These are phyloP conservation scores for Hyperoplus immaculatus DNA, from an alignment of 2,797 vertebrate species.

Conservation along the genomic window DNA sequence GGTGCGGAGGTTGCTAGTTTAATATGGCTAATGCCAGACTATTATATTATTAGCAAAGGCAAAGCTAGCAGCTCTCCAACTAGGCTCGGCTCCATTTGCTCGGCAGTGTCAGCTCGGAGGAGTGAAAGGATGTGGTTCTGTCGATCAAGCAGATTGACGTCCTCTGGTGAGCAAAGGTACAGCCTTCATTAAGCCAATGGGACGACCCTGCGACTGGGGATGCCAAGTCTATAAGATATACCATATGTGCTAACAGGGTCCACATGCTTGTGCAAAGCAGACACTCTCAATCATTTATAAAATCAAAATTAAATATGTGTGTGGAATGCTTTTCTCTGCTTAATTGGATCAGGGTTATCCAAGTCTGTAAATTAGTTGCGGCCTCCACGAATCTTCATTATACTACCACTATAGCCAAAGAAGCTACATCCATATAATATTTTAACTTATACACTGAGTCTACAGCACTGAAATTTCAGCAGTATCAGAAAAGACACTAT, in stretches of 20 bases:
- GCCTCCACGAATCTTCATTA: conserved; percentile 50
- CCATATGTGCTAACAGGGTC: conserved; percentile 13
- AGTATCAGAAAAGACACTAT: conserved; percentile 22
- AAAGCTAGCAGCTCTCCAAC: conserved; percentile 63
- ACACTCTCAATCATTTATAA: conserved; percentile 31
- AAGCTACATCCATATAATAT: conserved; percentile 5
- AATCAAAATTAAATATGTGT: conserved; percentile 41
- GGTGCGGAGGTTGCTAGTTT: conserved; percentile 48
- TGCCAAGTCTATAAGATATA: conserved; percentile 40
- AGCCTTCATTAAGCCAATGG: conserved; percentile 57
- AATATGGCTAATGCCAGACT: conserved; percentile 68
- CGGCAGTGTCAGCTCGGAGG: conserved; percentile 32
- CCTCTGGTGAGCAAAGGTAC: conserved; percentile 36
- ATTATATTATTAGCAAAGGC: conserved; percentile 70
- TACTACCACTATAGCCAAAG: conserved; percentile 23
- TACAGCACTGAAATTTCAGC: conserved; percentile 7
- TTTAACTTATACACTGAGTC: conserved; percentile 9
- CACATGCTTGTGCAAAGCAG: background rate
- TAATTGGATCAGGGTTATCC: conserved; percentile 73
- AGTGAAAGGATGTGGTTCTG: conserved; percentile 45
- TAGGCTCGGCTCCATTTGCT: conserved; percentile 66
- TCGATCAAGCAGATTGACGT: conserved; percentile 68
- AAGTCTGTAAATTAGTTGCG: conserved; percentile 68
- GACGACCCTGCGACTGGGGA: conserved; percentile 38
- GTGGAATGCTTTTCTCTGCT: conserved; percentile 50